These are phyloP conservation scores for Thalassarche chlororhynchos DNA, from an alignment of 2,113 vertebrate genomes.

Conservation along the genomic window DNA sequence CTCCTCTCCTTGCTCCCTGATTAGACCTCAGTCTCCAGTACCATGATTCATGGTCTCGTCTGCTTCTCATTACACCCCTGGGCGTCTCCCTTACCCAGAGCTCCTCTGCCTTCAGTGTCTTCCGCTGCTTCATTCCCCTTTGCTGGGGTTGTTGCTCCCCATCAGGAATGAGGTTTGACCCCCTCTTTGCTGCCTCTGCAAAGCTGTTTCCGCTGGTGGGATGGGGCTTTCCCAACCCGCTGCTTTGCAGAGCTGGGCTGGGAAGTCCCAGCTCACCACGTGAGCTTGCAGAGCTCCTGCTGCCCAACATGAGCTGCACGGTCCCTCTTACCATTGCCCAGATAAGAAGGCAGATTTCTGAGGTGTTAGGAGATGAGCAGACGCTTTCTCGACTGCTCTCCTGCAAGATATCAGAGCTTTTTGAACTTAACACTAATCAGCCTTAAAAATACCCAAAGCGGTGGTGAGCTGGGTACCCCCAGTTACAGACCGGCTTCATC, in stretches of 20 bases:
- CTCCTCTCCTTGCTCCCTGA: background rate
- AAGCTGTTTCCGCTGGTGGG: background rate
- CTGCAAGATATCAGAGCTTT: background rate
- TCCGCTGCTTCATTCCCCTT: background rate
- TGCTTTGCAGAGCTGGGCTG: background rate
- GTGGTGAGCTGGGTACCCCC: background rate
- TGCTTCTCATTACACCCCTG: accelerated
- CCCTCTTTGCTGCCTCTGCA: background rate
- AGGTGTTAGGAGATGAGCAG: background rate
- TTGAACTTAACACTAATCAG: background rate
- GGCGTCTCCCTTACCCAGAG: background rate
- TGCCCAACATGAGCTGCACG: background rate
- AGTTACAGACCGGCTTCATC: background rate
- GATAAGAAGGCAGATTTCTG: background rate
- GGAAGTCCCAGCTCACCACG: background rate
- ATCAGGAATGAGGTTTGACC: background rate
- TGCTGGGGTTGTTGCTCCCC: background rate
- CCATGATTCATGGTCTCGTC: background rate
- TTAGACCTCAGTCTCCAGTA: background rate
- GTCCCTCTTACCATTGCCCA: background rate
- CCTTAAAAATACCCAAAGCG: background rate
- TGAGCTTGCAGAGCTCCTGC: background rate
- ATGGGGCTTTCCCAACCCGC: background rate
- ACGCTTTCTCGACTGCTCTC: background rate
- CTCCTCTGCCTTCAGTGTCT: background rate